Percentiles rank a stretch among this genome's conserved stretches.
Conservation (phyloP, 1,140 invertebrate genomes). For the Globodera ellingtonae region DNA sequence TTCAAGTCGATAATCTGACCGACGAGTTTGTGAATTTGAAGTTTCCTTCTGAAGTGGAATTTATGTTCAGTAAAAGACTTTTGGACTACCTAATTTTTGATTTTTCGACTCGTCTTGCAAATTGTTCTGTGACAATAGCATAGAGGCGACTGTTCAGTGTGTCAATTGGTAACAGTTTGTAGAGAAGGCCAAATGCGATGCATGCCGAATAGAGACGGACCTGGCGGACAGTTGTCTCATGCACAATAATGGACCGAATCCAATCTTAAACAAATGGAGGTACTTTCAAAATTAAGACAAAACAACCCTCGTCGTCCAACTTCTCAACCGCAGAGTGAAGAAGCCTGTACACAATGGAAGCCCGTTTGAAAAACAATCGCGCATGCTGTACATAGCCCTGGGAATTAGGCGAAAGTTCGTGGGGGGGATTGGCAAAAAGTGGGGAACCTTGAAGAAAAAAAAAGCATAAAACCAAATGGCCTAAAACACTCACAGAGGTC, state of each 20-base stretch:
- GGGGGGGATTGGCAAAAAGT: conserved; percentile 30
- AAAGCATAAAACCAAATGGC: neutral
- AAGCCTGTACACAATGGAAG: conserved; percentile 28
- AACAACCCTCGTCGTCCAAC: conserved; percentile 19
- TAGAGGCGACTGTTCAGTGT: conserved; percentile 14
- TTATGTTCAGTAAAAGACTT: neutral
- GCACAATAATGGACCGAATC: conserved; percentile 25
- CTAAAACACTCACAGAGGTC: conserved; percentile 33
- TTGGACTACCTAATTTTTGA: neutral
- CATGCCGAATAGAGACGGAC: conserved; percentile 26
- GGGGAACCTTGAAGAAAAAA: conserved; percentile 18
- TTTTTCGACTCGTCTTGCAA: conserved; percentile 17
- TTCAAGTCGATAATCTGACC: conserved; percentile 32
- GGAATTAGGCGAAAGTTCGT: conserved; percentile 31
- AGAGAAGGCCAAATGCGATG: conserved; percentile 33
- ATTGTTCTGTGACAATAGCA: conserved; percentile 16
- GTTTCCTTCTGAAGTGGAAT: conserved; percentile 24
- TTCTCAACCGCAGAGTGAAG: conserved; percentile 14
- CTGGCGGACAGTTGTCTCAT: conserved; percentile 21
- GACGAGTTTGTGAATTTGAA: conserved; percentile 32
- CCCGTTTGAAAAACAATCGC: conserved; percentile 38
- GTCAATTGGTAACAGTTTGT: conserved; percentile 32
- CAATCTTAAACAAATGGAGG: conserved; percentile 26
- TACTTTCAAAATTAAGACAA: neutral
- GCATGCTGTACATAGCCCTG: conserved; percentile 35